phyloP scores from a whole-genome alignment of 2,797 vertebrate genomes.

The Pipistrellus kuhlii region DNA sequence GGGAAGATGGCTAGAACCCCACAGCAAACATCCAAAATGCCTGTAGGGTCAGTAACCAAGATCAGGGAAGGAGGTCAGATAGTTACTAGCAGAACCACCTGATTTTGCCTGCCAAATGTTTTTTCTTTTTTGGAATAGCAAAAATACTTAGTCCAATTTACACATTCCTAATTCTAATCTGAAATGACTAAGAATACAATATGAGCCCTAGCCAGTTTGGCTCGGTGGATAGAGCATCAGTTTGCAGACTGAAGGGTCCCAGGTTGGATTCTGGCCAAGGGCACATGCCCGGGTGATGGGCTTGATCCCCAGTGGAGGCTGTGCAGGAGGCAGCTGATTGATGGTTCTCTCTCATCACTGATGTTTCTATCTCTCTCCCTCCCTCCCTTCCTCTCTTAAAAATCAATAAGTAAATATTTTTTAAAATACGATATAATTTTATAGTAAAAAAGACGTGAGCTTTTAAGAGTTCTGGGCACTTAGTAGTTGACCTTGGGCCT shows the following conservation, averaged over 20 bases:
- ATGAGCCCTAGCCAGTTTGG: background rate
- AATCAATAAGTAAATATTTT: too few relatives aligned
- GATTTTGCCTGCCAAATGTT: background rate
- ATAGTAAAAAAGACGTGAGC: background rate
- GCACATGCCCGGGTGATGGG: too few relatives aligned
- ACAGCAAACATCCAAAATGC: slow-evolving; percentile 48
- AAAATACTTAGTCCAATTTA: background rate
- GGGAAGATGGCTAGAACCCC: background rate
- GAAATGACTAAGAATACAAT: background rate
- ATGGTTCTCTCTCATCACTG: too few relatives aligned
- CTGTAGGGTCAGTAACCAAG: background rate
- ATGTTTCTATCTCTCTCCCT: too few relatives aligned
- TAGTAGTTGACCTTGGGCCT: background rate
- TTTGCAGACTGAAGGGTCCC: too few relatives aligned
- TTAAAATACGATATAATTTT: background rate
- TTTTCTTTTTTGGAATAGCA: slow-evolving; percentile 19
- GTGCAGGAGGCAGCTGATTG: too few relatives aligned
- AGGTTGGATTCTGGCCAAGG: too few relatives aligned
- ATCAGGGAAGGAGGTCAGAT: background rate
- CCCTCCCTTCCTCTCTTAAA: too few relatives aligned
- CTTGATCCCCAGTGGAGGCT: too few relatives aligned
- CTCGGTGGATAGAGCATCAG: too few relatives aligned
- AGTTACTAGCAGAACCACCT: background rate
- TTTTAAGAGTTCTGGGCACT: background rate
- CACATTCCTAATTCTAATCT: slow-evolving; percentile 10